A percentile compares a stretch with the other conserved stretches of the same genome.
Conservation (phyloP, 2,113 vertebrate species). For the Oplegnathus fasciatus region DNA sequence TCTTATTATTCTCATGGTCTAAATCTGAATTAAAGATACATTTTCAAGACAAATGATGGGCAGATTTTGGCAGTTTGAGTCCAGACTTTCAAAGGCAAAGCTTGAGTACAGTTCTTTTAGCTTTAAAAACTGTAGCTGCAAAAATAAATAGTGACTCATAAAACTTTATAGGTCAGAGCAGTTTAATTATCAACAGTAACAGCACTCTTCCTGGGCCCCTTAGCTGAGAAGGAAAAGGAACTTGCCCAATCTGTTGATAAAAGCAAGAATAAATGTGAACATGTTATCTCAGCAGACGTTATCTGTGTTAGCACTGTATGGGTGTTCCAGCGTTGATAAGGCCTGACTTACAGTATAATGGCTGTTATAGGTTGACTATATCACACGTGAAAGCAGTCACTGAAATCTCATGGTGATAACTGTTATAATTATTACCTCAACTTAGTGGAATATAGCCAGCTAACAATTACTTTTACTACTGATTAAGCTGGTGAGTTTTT, state of each 20-base stretch:
- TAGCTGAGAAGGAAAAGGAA: conserved; percentile 32
- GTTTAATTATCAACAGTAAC: conserved; percentile 59
- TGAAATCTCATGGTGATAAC: not conserved
- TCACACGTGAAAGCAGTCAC: not conserved
- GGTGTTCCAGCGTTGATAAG: conserved; percentile 37
- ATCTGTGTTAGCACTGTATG: conserved; percentile 49
- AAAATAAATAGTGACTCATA: conserved; percentile 67
- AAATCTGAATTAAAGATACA: not conserved
- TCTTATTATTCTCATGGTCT: not conserved
- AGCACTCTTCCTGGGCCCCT: conserved; percentile 26
- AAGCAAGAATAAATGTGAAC: conserved; percentile 47
- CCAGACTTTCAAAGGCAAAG: not conserved
- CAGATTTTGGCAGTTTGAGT: not conserved
- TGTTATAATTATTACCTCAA: conserved; percentile 11
- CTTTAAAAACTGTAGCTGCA: conserved; percentile 15
- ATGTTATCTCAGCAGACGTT: conserved; percentile 51
- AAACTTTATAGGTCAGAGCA: conserved; percentile 55
- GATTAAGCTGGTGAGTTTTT: not conserved
- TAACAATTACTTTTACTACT: not conserved
- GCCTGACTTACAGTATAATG: not conserved
- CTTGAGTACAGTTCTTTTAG: not conserved
- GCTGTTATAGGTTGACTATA: not conserved
- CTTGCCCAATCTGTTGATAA: conserved; percentile 56
- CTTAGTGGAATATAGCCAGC: not conserved
- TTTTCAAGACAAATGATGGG: not conserved